Evolutionary conservation across 2,113 vertebrate species (phyloP).

Genomic region (Felis chaus): DNA sequence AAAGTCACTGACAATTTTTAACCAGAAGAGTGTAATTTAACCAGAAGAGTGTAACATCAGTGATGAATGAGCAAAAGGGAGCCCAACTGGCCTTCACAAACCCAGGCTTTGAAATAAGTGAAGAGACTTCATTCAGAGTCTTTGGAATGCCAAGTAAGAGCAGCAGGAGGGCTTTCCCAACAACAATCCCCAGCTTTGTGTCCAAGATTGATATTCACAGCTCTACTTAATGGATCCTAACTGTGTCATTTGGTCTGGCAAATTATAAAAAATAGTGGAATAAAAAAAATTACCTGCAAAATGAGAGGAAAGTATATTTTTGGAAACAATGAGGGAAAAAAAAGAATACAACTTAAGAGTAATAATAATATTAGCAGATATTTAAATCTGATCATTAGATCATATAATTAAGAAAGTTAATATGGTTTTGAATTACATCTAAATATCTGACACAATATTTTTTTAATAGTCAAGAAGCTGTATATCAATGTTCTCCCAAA

Average conservation of each 20-base stretch:
- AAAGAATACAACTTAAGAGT: not conserved
- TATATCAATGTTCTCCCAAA: not conserved
- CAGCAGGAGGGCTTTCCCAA: not conserved
- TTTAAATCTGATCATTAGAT: not conserved
- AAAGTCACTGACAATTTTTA: not conserved
- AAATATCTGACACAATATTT: not conserved
- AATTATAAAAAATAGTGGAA: not conserved
- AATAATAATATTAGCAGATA: not conserved
- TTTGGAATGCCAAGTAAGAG: not conserved
- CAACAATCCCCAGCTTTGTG: slow-evolving; percentile 39
- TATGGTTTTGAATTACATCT: not conserved
- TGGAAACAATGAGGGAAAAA: not conserved
- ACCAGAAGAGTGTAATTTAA: not conserved
- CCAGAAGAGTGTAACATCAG: not conserved
- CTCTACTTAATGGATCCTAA: slow-evolving; percentile 29
- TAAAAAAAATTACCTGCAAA: slow-evolving; percentile 36
- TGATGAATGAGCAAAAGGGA: slow-evolving; percentile 21
- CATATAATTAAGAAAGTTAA: not conserved
- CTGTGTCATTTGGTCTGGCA: not conserved
- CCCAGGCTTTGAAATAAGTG: slow-evolving; percentile 22
- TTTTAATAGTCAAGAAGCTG: slow-evolving; percentile 23
- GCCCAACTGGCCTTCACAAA: not conserved
- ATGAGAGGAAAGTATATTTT: not conserved
- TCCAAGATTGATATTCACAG: not conserved
- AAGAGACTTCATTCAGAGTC: slow-evolving; percentile 26